phyloP scores from a whole-genome alignment of 2,797 vertebrate genomes.

The Leuciscus waleckii region DNA sequence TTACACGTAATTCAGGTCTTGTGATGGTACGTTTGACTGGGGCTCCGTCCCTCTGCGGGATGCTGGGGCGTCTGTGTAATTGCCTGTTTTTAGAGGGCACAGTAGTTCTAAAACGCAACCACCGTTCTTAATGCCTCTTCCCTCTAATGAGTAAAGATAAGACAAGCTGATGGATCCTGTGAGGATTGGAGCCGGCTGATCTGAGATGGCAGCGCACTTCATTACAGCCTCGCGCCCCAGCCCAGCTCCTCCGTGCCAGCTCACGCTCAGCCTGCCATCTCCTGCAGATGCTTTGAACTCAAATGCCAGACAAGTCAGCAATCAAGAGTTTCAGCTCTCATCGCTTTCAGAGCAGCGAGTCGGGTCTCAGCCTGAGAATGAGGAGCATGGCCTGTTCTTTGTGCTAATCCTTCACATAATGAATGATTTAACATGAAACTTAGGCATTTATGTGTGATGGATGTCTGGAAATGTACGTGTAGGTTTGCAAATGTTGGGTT shows the following conservation, averaged over 20 bases:
- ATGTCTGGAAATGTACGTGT: not conserved
- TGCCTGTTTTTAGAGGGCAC: conserved; percentile 60
- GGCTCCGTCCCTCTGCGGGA: conserved; percentile 28
- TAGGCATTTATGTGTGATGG: conserved; percentile 13
- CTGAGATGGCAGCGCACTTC: conserved; percentile 14
- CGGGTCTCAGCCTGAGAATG: conserved; percentile 1
- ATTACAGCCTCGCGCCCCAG: not conserved
- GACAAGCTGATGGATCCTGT: conserved; percentile 56
- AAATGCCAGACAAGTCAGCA: conserved; percentile 51
- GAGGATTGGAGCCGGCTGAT: conserved; percentile 32
- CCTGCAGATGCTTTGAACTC: conserved; percentile 37
- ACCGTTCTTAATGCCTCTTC: conserved; percentile 41
- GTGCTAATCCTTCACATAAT: conserved; percentile 43
- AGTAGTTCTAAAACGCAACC: conserved; percentile 44
- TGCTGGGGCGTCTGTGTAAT: conserved; percentile 37
- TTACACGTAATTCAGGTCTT: conserved; percentile 33
- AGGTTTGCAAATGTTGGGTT: not conserved
- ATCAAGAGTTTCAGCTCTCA: conserved; percentile 49
- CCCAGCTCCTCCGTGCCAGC: conserved; percentile 22
- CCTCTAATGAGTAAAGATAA: conserved; percentile 61
- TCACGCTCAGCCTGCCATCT: conserved; percentile 18
- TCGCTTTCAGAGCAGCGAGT: conserved; percentile 34
- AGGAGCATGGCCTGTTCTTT: not conserved
- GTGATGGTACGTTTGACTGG: conserved; percentile 28
- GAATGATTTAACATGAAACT: conserved; percentile 23